Base-by-base conservation (phyloP, 2,888 invertebrate genomes). In the Cephalotes varians region DNA sequence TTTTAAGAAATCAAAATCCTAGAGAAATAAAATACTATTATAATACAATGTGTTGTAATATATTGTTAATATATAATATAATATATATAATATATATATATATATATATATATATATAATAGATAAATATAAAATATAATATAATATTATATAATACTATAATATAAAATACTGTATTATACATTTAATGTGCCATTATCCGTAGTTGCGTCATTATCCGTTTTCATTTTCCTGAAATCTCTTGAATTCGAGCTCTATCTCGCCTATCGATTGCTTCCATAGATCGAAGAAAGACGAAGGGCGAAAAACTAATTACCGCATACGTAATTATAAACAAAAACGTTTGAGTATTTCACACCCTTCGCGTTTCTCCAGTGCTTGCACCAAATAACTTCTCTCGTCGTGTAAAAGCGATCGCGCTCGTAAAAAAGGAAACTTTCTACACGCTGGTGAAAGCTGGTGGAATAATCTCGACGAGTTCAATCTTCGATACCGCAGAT, bases 361-460 rank as follows among this genome's bases (percentile, higher is more conserved):
- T 34, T 62, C 5, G 31, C 73, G 31, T 62, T 62, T 60, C 62
- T 51, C 18, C 12, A 7, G n/a, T 62, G 34, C 49, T 74, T 37
- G 49, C 25, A 18, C 47, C 25, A 62, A 67, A 58, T 15, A 67
- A 69, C 47, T 18, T 79, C 34, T 79, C 69, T 56, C 56, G 25
- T 77, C 69, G 69, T 18, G 67, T 44, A 34, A 56, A 56, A 83
- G 72, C 81, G 67, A 82, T 81, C 81, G 64, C n/a, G 49, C 67
- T 81, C 58, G 60, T 83, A 69, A 84, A 84, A 76, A 79, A 79
- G 37, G 44, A 60, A 80, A 82, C 86, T 86, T 84, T 84, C 84
- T 81, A 84, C 80, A 18, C 67, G 31, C 25, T 12, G 79, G 82
- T 82, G 86, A 86, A 84, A 86, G 84, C 74, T 69, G 44, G 56